Evolutionary conservation across 2,888 invertebrate genomes (phyloP).

Genomic region (Ornithoptera priamus): DNA sequence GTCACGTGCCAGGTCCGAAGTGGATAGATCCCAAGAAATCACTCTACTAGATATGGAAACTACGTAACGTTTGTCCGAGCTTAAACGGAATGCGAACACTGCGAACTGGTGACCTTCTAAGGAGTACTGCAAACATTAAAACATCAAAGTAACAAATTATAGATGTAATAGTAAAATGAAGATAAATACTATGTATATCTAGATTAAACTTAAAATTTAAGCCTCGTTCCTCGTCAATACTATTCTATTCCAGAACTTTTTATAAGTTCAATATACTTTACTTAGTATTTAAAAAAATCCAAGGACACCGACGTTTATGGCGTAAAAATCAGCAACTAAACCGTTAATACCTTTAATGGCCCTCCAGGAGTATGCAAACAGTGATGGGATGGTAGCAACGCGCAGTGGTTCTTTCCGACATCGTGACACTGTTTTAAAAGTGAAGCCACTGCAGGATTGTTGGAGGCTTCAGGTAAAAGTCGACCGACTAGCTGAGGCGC

Average conservation of each 20-base stretch:
- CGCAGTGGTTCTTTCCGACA: constrained; percentile 93
- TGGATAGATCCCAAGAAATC: constrained; percentile 97
- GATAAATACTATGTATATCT: too few relatives aligned
- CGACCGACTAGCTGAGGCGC: constrained; percentile 96
- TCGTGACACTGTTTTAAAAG: constrained; percentile 94
- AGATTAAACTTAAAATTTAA: too few relatives aligned
- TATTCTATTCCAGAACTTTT: too few relatives aligned
- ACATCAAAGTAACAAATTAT: too few relatives aligned
- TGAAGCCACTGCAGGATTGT: constrained; percentile 89
- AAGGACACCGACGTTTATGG: too few relatives aligned
- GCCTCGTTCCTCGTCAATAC: too few relatives aligned
- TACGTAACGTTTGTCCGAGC: constrained; percentile 94
- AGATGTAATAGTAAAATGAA: too few relatives aligned
- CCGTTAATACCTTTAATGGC: constrained; percentile 88
- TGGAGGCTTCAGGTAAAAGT: constrained; percentile 88
- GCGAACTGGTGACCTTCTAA: constrained; percentile 99
- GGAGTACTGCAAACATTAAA: constrained; percentile 86
- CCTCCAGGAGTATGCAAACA: constrained; percentile 99
- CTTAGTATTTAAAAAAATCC: too few relatives aligned
- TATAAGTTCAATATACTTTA: too few relatives aligned
- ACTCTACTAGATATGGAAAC: constrained; percentile 98
- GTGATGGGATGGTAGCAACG: constrained; percentile 95
- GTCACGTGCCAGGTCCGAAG: constrained; percentile 96
- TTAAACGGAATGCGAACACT: constrained; percentile 94
- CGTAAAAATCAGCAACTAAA: too few relatives aligned